Base-by-base conservation (phyloP, 2,888 invertebrate species). In the Coremacera marginata region DNA sequence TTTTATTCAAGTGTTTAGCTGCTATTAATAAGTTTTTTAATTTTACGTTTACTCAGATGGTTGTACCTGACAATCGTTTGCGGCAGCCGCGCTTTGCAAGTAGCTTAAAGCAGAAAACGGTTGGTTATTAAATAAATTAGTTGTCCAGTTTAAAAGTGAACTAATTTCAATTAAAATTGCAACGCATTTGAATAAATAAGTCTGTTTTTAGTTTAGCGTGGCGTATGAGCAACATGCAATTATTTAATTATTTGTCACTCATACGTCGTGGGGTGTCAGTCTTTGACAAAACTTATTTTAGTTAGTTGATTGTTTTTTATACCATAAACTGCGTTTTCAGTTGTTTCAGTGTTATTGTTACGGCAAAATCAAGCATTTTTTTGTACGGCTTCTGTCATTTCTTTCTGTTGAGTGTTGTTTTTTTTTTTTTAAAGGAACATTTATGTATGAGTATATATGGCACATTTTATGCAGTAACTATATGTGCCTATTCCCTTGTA, bases 41-140 rank as follows among this genome's bases (percentile, higher is more conserved):
- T 62, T 68, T 77, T 49, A 81, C 79, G 74, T 77, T 82, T 82
- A 80, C 81, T 81, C 84, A 84, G 80, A 88, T 88, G 88, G 88
- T 87, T 82, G 87, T 88, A 63, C 85, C 87, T 73, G 87, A 87
- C 77, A 88, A 81, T 81, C 86, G 87, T 7, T 83, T 86, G 77
- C 86, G 87, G 71, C 81, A 88, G 79, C 84, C 85, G 80, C 88
- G 86, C 77, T 86, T 87, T 75, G 83, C 79, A 78, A 84, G 86
- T 81, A 87, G 87, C 82, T 84, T 87, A 34, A 88, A 88, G 78
- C 84, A 85, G 67, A 87, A 88, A 85, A 87, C 85, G 88, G 88
- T 88, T 82, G 75, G 85, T 83, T 76, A 65, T 44, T 51, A 16
- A 55, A 27, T 55, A 27, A 70, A 14, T 22, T 37, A 62, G 5